A percentile compares a stretch with the other conserved stretches of the same genome.
Evolutionary conservation across 2,797 vertebrate genomes (phyloP).

Genomic region (Adrianichthys oophorus): DNA sequence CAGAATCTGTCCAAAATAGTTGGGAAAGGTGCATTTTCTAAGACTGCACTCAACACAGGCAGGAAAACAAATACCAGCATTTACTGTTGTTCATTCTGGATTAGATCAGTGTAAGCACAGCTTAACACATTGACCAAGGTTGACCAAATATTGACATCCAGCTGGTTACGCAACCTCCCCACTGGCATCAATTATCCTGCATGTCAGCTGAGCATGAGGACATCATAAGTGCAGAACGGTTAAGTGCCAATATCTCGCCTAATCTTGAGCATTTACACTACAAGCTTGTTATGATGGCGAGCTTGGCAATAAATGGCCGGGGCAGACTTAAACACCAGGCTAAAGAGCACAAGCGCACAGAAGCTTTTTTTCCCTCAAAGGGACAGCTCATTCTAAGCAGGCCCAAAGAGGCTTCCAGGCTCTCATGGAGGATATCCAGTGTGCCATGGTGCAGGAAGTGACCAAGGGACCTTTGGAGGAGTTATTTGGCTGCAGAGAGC

Average conservation of each 20-base stretch:
- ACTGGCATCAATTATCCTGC: conserved; percentile 35
- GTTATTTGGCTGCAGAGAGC: conserved; percentile 32
- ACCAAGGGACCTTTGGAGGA: conserved; percentile 27
- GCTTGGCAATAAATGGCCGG: conserved; percentile 47
- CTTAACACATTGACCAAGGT: conserved; percentile 18
- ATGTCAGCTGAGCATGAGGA: conserved; percentile 47
- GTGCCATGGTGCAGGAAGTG: conserved; percentile 18
- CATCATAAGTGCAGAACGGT: conserved; percentile 39
- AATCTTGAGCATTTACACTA: conserved; percentile 57
- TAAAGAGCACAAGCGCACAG: conserved; percentile 53
- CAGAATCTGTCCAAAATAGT: conserved; percentile 2
- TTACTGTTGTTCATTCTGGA: conserved; percentile 27
- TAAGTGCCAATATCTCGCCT: conserved; percentile 52
- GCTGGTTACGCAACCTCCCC: conserved; percentile 27
- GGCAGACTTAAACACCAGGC: conserved; percentile 53
- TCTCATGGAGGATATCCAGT: conserved; percentile 23
- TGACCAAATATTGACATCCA: conserved; percentile 55
- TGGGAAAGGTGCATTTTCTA: conserved; percentile 20
- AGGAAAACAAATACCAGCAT: conserved; percentile 34
- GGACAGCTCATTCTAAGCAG: conserved; percentile 31
- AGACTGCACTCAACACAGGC: conserved; percentile 29
- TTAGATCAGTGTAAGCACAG: conserved; percentile 40
- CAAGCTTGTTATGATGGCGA: conserved; percentile 62
- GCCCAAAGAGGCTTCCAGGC: conserved; percentile 13
- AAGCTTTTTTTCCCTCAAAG: conserved; percentile 27